phyloP scores from a whole-genome alignment of 2,113 vertebrate genomes.

The Brachirus orientalis region DNA sequence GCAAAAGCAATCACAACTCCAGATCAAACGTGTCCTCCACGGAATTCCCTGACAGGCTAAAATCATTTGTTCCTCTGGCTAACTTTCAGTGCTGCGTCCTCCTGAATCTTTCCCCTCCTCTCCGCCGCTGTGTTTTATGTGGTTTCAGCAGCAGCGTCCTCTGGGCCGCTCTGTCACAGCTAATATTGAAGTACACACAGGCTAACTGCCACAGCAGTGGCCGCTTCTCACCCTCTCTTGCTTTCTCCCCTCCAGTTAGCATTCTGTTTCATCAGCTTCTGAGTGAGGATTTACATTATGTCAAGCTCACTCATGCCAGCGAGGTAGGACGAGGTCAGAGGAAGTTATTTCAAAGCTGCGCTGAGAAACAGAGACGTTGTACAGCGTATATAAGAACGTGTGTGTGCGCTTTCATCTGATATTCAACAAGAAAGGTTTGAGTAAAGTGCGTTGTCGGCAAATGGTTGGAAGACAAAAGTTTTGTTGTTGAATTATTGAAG shows the following conservation, averaged over 20 bases:
- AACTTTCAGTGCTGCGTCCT: constrained; percentile 57
- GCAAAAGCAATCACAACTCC: constrained; percentile 73
- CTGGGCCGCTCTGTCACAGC: constrained; percentile 76
- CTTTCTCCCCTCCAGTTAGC: constrained; percentile 55
- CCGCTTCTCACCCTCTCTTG: constrained; percentile 44
- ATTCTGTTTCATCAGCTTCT: constrained; percentile 61
- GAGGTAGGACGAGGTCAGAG: constrained; percentile 51
- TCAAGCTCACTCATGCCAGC: constrained; percentile 23
- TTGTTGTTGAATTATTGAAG: constrained; percentile 72
- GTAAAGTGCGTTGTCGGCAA: constrained; percentile 59
- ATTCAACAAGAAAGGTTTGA: constrained; percentile 27
- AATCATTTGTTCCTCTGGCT: constrained; percentile 79
- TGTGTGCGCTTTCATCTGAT: constrained; percentile 5
- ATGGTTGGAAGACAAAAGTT: constrained; percentile 71
- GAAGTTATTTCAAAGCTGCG: constrained; percentile 63
- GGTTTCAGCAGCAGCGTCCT: constrained; percentile 51
- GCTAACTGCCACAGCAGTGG: constrained; percentile 61
- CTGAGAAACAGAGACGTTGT: constrained; percentile 35
- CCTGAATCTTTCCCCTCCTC: constrained; percentile 48
- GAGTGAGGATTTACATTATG: constrained; percentile 42
- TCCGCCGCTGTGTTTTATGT: constrained; percentile 10
- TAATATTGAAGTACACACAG: constrained; percentile 76
- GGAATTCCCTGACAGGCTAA: constrained; percentile 81
- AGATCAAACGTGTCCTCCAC: constrained; percentile 81
- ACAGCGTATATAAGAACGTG: constrained; percentile 4